Base-by-base conservation (phyloP, 2,888 invertebrate genomes). In the Mechanitis messenoides region DNA sequence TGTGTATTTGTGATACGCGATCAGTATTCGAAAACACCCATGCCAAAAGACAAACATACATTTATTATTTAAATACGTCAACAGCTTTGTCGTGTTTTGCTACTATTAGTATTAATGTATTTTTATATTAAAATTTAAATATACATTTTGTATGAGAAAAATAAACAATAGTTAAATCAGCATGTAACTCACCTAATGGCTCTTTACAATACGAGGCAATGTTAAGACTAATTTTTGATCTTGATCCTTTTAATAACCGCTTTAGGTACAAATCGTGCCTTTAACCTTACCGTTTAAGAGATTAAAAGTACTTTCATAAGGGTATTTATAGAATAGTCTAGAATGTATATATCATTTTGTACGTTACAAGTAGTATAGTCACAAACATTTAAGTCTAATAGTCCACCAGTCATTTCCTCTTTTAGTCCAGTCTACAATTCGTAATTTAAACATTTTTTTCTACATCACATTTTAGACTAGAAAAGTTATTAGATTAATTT, bases 221-320 rank as follows among this genome's bases (percentile, higher is more conserved):
- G n/a, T 50, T 31, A 50, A 50, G 9, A 31, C 31, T 31, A 11
- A 50, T 50, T 3, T 20, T 50, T 31, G 28, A 31, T 60, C 47
- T 20, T 45, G 31, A 33, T 60, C 45, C 31, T 53, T 54, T 47
- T 28, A 58, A 6, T 47, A 59, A 60, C 59, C 74, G 84, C 81
- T 85, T 81, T 74, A 84, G 88, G 88, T 87, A 89, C 88, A 79
- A 79, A 72, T 68, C 77, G 87, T 88, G 87, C 87, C 88, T 89
- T 88, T 76, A 83, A 82, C 42, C 42, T 42, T 38, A 38, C 38
- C 72, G 61, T 46, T 64, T 54, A 58, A 55, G 62, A 59, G 50
- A 57, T 59, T 50, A 63, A 63, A 75, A 72, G 68, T 81, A 80
- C 79, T 80, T 72, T 75, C 73, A 83, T 86, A 84, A 87, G 87